Evolutionary conservation across 1,140 invertebrate species (phyloP), one percentile per base, ranked within the genome.

Genomic region (Drosophila rhopaloa): DNA sequence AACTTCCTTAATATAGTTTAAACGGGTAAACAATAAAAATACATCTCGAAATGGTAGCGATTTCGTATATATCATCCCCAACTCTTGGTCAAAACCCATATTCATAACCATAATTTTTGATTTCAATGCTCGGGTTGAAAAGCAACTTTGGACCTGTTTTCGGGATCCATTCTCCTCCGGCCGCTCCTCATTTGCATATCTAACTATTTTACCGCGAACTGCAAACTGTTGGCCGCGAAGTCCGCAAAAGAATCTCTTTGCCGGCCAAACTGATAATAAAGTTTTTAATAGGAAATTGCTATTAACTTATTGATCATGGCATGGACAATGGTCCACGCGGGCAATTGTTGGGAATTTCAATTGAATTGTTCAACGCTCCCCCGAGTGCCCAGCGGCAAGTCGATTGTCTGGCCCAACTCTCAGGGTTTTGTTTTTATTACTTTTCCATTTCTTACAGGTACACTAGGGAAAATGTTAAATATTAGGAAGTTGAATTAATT

Each of bases 251-350:
- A 35, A 16, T 43, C 48, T 51, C 43, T 56, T 6, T 50, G 27
- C 47, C n/a, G 59, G 59, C 59, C 35, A 60, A 60, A 79, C 79
- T 80, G 84, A 88, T 88, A 83, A 88, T 88, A 88, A 89, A 89
- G 80, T 89, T 88, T 88, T 88, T 88, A 88, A 88, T 88, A 88
- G 79, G 84, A 86, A 86, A 86, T 71, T 55, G 83, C 83, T 88
- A 88, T 86, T 86, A 86, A 83, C 83, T 86, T 86, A 86, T 86
- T 88, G 67, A 71, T 71, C 67, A 71, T 71, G 79, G 57, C 65
- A 61, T 65, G 79, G 59, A 75, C 70, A 79, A 74, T 71, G 74
- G 70, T 50, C 55, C 41, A 44, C 46, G 54, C 55, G 61, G 73
- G 46, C 51, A 70, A 55, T 56, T 51, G 54, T 53, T 61, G 53